phyloP scores from a whole-genome alignment of 2,113 vertebrate species.

The Neotoma lepida region DNA sequence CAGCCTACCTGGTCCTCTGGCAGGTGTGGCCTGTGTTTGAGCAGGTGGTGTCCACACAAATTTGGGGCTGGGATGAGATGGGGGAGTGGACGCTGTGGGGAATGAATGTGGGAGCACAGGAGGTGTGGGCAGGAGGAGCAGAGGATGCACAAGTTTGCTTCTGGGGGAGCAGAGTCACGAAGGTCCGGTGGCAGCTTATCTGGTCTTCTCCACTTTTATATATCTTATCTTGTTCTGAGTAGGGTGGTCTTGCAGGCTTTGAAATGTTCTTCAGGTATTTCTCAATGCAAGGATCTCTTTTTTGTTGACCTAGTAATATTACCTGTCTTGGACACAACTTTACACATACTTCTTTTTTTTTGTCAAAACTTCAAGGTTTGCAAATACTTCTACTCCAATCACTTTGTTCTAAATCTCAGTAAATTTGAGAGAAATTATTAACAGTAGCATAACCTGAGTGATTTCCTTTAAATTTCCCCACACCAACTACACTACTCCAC shows the following conservation, averaged over 20 bases:
- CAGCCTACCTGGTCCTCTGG: no score
- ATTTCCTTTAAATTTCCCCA: background rate
- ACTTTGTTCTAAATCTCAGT: background rate
- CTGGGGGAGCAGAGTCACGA: no score
- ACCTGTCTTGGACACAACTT: background rate
- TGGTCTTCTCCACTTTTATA: background rate
- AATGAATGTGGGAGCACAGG: no score
- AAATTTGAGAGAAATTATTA: background rate
- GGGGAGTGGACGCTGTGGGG: no score
- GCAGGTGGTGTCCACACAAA: no score
- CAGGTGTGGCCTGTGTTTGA: no score
- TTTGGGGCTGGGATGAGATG: no score
- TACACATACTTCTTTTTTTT: background rate
- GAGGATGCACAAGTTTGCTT: no score
- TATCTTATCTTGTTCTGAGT: background rate
- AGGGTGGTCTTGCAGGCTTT: background rate
- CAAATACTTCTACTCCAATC: background rate
- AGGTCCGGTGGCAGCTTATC: no score
- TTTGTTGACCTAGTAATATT: background rate
- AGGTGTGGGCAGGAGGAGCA: no score
- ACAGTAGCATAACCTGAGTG: background rate
- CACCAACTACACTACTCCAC: background rate
- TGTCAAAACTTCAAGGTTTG: background rate
- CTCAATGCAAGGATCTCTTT: no score
- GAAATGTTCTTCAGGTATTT: no score